phyloP scores from a whole-genome alignment of 2,888 invertebrate genomes.

The Standfussiana lucernea region DNA sequence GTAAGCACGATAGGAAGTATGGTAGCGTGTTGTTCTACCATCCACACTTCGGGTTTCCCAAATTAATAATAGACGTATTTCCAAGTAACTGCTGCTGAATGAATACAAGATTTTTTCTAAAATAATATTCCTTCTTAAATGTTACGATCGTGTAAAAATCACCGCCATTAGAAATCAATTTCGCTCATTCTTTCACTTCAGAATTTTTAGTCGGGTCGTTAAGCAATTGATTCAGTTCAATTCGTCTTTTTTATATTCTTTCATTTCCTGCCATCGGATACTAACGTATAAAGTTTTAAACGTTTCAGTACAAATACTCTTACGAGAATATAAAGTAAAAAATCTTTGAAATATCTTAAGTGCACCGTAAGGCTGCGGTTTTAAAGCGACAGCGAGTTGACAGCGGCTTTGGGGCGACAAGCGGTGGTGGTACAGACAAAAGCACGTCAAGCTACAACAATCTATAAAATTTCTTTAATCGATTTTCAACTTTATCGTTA shows the following conservation, averaged over 20 bases:
- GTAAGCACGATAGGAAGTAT: background rate
- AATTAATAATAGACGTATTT: background rate
- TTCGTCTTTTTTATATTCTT: conserved; percentile 25
- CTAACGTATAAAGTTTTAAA: conserved; percentile 40
- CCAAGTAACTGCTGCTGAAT: background rate
- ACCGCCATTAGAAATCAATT: conserved; percentile 46
- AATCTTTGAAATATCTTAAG: conserved; percentile 40
- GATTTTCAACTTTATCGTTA: too few species aligned
- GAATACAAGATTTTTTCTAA: background rate
- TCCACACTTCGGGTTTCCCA: too few species aligned
- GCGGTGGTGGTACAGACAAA: background rate
- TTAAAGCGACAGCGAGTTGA: conserved; percentile 9
- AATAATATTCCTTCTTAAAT: background rate
- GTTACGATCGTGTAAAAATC: conserved; percentile 9
- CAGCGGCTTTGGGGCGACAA: background rate
- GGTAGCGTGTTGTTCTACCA: background rate
- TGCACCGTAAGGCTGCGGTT: conserved; percentile 16
- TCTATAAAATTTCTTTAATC: too few species aligned
- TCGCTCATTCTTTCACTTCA: conserved; percentile 41
- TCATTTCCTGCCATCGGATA: background rate
- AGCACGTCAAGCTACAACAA: too few species aligned
- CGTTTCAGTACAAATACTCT: conserved; percentile 17
- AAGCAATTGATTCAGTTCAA: conserved; percentile 41
- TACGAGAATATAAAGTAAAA: conserved; percentile 34
- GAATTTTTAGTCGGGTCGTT: conserved; percentile 25